Evolutionary conservation across 2,888 invertebrate genomes (phyloP).

Genomic region (Stenodema calcarata): DNA sequence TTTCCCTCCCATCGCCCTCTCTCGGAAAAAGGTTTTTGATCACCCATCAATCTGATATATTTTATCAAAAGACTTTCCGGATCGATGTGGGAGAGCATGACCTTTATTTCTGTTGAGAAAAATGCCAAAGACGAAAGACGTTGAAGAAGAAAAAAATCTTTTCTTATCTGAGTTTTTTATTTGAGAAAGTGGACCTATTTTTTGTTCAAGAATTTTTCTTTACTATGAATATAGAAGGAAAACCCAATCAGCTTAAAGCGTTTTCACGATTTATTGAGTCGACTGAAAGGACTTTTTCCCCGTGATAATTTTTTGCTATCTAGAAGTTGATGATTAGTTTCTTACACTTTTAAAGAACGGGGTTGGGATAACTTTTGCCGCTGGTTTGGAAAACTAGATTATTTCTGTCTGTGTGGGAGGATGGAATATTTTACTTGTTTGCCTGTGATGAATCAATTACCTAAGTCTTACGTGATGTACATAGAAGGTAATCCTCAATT

Average conservation of each 20-base stretch:
- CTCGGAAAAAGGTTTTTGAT: constrained; percentile 5
- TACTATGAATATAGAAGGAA: neutral
- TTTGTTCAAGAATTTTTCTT: neutral
- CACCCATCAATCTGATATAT: constrained; percentile 22
- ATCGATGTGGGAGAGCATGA: neutral
- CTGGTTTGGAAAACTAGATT: no score
- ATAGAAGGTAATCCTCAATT: no score
- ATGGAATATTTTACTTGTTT: no score
- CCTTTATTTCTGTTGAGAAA: neutral
- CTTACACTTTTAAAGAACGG: neutral
- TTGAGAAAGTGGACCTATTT: neutral
- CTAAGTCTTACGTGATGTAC: no score
- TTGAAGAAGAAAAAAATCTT: neutral
- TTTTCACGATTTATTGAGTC: neutral
- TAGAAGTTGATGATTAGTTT: neutral
- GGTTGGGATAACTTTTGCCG: neutral
- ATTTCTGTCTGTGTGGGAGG: no score
- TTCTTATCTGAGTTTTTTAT: neutral
- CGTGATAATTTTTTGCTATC: neutral
- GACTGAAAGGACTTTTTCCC: neutral
- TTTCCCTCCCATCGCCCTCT: neutral
- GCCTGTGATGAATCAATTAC: no score
- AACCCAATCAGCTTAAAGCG: neutral
- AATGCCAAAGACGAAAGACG: neutral
- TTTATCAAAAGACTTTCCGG: neutral